Evolutionary conservation across 2,888 invertebrate species (phyloP).

Genomic region (Desoria tigrina): DNA sequence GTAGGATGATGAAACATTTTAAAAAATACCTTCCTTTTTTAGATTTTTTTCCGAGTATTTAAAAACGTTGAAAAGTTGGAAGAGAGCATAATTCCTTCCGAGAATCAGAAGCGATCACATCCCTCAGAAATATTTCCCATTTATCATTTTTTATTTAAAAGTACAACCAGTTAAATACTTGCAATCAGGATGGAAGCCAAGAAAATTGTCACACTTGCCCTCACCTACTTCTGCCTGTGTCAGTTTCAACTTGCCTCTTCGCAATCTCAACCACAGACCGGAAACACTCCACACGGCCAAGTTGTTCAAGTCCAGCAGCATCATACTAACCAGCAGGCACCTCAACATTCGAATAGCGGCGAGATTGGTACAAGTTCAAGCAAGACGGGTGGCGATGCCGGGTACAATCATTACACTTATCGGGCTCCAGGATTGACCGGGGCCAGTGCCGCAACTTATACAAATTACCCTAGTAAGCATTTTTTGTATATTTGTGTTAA

Average conservation of each 20-base stretch:
- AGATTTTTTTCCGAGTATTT: neutral
- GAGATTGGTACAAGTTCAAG: no score
- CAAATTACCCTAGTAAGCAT: neutral
- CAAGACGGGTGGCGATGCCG: neutral
- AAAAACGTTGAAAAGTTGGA: neutral
- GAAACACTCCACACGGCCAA: neutral
- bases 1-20: no score
- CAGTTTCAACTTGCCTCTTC: neutral
- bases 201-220: neutral
- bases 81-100: neutral
- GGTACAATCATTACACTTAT: slow-evolving; percentile 1
- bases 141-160: no score
- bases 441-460: neutral
- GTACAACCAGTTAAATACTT: neutral
- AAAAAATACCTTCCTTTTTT: neutral
- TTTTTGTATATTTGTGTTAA: no score
- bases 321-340: neutral
- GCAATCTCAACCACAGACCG: neutral
- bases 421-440: neutral
- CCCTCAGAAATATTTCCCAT: neutral
- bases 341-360: no score
- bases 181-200: neutral
- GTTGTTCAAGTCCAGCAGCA: neutral
- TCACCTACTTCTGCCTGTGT: neutral
- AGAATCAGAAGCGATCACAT: neutral